Percentiles rank a stretch among this genome's conserved stretches.
phyloP scores from a whole-genome alignment of 2,888 invertebrate genomes.

The Abrostola tripartita region DNA sequence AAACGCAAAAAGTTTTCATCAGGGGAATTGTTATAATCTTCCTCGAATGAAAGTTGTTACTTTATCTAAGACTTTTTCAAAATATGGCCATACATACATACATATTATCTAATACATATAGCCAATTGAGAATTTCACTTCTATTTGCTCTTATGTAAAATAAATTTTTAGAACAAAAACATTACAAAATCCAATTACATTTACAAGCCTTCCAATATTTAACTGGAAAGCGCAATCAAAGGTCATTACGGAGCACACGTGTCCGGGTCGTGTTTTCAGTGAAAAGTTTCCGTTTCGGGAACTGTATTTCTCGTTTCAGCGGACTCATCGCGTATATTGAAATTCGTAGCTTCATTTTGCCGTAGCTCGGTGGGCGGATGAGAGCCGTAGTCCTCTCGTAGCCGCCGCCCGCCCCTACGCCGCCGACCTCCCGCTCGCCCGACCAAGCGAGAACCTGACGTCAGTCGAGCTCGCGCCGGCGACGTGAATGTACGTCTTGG shows the following conservation, averaged over 20 bases:
- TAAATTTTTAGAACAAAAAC: too few relatives aligned
- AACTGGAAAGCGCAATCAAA: conserved; percentile 30
- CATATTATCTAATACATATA: too few relatives aligned
- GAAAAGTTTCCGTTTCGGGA: conserved; percentile 56
- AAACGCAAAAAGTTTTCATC: too few relatives aligned
- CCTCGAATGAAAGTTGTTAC: too few relatives aligned
- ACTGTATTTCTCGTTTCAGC: conserved; percentile 62
- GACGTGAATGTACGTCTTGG: conserved; percentile 61
- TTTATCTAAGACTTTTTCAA: too few relatives aligned
- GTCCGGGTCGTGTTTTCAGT: conserved; percentile 46
- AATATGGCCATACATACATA: too few relatives aligned
- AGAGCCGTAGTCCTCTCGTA: conserved; percentile 75
- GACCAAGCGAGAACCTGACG: conserved; percentile 68
- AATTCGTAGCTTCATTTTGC: conserved; percentile 76
- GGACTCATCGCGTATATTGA: conserved; percentile 65
- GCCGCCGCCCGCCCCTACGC: conserved; percentile 69
- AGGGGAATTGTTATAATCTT: too few relatives aligned
- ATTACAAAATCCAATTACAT: not conserved
- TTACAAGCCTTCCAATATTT: not conserved
- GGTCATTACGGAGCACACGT: conserved; percentile 21
- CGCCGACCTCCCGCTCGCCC: conserved; percentile 60
- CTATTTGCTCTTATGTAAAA: too few relatives aligned
- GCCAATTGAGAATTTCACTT: too few relatives aligned
- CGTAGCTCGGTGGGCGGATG: conserved; percentile 83
- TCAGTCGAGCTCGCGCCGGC: conserved; percentile 78